Evolutionary conservation across 2,888 invertebrate genomes (phyloP), one percentile per base, ranked within the genome.

Genomic region (Sesamia inferens): DNA sequence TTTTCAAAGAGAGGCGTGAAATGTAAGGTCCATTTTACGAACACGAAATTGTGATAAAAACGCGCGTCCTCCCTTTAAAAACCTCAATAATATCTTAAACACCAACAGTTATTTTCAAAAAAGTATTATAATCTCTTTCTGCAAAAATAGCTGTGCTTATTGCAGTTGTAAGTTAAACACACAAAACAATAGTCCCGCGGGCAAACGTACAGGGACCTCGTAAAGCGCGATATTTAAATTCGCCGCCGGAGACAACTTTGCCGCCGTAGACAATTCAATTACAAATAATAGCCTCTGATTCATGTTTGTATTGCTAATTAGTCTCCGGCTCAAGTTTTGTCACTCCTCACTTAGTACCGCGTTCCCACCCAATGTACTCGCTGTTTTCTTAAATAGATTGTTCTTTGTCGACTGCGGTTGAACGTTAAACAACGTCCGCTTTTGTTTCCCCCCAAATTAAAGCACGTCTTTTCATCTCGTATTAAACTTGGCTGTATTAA

Each of bases 291-390:
- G 96, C 95, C 94, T 90, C 95, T 95, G 96, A 96, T 96, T 96
- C 96, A 96, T 96, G 96, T 96, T 96, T 96, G 96, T 96, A 95
- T 95, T 94, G 94, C 94, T 96, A 96, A 96, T 96, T 96, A 95
- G 95, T 96, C 92, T 92, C 90, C 91, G 92, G 92, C 95, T 95
- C 94, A 95, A 96, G 95, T 96, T 96, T 95, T 95, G 95, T 95
- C 95, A 95, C 94, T 95, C 93, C 91, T 93, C 93, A 93, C 93
- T 94, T 94, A 92, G 91, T 90, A 92, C 90, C 92, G 90, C 89
- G 88, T 88, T 90, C 85, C 87, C 90, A 85, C 87, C 82, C 87
- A 84, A 85, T 88, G 88, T 87, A 87, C 90, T 88, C 89, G 88
- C 91, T 90, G 93, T 91, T 94, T 92, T 92, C 92, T 92, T 92